Conservation (phyloP, 2,888 invertebrate genomes). For the Taenaris catops region DNA sequence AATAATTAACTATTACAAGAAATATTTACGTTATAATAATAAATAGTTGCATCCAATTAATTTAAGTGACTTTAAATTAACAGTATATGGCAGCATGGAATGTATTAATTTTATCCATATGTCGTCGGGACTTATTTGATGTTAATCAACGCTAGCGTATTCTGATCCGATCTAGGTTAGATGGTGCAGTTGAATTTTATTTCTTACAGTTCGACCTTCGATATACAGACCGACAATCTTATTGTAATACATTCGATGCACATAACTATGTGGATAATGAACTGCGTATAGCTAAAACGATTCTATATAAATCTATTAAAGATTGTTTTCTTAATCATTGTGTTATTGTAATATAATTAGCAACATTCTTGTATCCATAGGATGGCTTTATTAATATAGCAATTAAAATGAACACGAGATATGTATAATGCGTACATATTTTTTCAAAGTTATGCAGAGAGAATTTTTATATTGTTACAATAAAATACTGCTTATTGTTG, state of each 20-base stretch:
- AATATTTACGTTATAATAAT: conserved; percentile 12
- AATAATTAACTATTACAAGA: no score
- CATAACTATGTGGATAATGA: conserved; percentile 7
- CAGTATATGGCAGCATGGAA: conserved; percentile 17
- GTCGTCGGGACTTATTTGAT: conserved; percentile 43
- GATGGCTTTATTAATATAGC: no score
- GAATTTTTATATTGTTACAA: no score
- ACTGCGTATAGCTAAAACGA: no score
- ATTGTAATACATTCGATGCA: conserved; percentile 14
- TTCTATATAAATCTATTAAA: no score
- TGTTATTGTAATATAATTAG: no score
- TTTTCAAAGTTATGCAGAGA: no score
- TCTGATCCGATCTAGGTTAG: conserved; percentile 64
- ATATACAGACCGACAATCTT: conserved; percentile 29
- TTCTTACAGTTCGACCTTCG: conserved; percentile 56
- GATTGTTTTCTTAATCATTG: no score
- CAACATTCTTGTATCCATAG: no score
- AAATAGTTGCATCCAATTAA: conserved; percentile 10
- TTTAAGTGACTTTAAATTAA: conserved; percentile 20
- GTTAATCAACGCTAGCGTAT: conserved; percentile 36
- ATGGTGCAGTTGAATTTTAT: conserved; percentile 52
- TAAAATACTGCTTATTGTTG: no score
- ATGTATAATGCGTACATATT: no score
- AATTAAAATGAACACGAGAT: no score
- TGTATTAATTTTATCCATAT: conserved; percentile 22